Percentiles rank a stretch among this genome's conserved stretches.
Conservation (phyloP, 2,888 invertebrate genomes). For the Lepidocyrtinus sp. region DNA sequence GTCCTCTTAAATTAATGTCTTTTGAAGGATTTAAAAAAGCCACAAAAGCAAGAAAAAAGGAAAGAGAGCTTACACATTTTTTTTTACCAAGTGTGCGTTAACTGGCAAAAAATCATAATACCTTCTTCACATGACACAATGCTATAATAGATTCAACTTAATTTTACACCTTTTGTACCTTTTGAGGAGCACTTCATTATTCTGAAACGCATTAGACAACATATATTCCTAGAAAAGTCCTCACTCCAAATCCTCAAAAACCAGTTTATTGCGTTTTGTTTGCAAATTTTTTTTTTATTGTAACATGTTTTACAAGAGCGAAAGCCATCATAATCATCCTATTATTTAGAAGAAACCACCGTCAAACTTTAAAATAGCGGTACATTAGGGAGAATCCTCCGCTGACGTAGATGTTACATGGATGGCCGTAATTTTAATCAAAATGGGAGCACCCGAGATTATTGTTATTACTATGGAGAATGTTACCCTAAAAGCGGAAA, state of each 20-base stretch:
- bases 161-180: slow-evolving; percentile 21
- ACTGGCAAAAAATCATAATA: slow-evolving; percentile 13
- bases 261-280: slow-evolving; percentile 60
- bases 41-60: slow-evolving; percentile 5
- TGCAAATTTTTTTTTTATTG: slow-evolving; percentile 54
- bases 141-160: neutral
- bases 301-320: slow-evolving; percentile 28
- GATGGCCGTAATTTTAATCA: slow-evolving; percentile 34
- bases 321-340: neutral
- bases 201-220: slow-evolving; percentile 6
- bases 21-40: slow-evolving; percentile 33
- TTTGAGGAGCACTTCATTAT: slow-evolving; percentile 8
- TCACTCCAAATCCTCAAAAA: slow-evolving; percentile 40
- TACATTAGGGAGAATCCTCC: slow-evolving; percentile 7
- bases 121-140: slow-evolving; percentile 20
- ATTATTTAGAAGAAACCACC: slow-evolving; percentile 6
- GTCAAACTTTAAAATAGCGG: slow-evolving; percentile 8
- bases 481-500: slow-evolving; percentile 48
- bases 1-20: slow-evolving; percentile 12
- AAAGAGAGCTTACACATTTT: neutral
- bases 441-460: slow-evolving; percentile 44
- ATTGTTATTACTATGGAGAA: slow-evolving; percentile 60
- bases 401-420: neutral
- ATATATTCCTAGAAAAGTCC: slow-evolving; percentile 38
- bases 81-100: slow-evolving; percentile 26